Base-by-base conservation (phyloP, 2,113 vertebrate species). In the Phaetusa simplex region DNA sequence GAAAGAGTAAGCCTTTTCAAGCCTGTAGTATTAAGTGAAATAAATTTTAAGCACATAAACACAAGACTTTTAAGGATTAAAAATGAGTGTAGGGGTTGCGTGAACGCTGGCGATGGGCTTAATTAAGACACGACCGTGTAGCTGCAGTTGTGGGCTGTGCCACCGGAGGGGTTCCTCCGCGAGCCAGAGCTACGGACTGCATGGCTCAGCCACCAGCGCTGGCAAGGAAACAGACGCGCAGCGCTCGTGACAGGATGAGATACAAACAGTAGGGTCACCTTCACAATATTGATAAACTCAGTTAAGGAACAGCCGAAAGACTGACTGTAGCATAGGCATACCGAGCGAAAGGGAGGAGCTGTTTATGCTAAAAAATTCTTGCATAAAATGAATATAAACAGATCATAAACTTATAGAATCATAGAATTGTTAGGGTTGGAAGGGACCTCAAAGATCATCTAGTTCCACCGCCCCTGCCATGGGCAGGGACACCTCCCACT, bases 141-240 rank as follows among this genome's bases (percentile, higher is more conserved):
- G 30, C 6, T 88, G 91, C 80, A 95, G n/a, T 88, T 96, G 94
- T 34, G 22, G 19, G 20, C 38, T 29, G 47, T 38, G 69, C 36
- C 95, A 83, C 67, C 86, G 92, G 94, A 92, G 95, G 96, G 93
- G 38, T 9, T 81, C 76, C 88, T 86, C 20, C 36, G 26, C 49
- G 64, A 76, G 85, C 11, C 2, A 3, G 21, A 82, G 7, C 19
- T 7, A 5, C 8, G 56, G 59, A 47, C 38, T 22, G 38, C 32
- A 5, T 16, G 4, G 43, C 43, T 18, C 43, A 18, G 17, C 43
- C 43, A 45, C 43, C 43, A 8, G 43, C 43, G 8, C 43, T 8
- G 8, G 43, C 8, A 4, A 18, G 43, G 8, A 8, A 19, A 45
- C 8, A 38, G 12, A 5, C 9, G 5, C 1, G 2, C 6, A 42